phyloP scores from a whole-genome alignment of 2,888 invertebrate species.

The Epinotia brunnichana region DNA sequence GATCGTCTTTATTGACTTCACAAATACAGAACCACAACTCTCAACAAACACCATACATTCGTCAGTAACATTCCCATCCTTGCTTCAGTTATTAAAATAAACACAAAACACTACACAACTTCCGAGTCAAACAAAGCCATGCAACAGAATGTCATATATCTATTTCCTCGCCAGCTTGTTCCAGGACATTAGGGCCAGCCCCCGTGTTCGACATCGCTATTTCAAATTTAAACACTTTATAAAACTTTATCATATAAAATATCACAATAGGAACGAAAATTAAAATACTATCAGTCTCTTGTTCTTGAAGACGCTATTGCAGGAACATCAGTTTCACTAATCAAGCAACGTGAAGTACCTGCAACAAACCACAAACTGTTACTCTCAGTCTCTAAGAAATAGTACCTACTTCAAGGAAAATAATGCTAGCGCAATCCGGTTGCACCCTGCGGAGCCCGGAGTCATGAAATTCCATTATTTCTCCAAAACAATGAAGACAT shows the following conservation, averaged over 20 bases:
- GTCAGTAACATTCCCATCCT: background rate
- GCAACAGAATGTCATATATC: slow-evolving; percentile 24
- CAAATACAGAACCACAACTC: slow-evolving; percentile 44
- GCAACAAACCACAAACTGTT: slow-evolving; percentile 55
- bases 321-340: slow-evolving; percentile 62
- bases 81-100: slow-evolving; percentile 9
- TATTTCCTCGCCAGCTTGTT: background rate
- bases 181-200: slow-evolving; percentile 39
- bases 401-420: background rate
- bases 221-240: slow-evolving; percentile 18
- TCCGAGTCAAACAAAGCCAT: slow-evolving; percentile 32
- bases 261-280: slow-evolving; percentile 63
- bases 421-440: no score
- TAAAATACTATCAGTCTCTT: slow-evolving; percentile 80
- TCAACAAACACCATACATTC: slow-evolving; percentile 45
- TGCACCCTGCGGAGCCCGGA: no score
- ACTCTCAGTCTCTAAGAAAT: background rate
- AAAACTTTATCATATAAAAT: slow-evolving; percentile 52
- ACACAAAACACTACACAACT: slow-evolving; percentile 21
- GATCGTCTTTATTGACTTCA: slow-evolving; percentile 28
- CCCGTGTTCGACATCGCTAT: slow-evolving; percentile 1
- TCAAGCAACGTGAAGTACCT: slow-evolving; percentile 56
- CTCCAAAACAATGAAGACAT: no score
- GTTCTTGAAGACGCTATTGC: slow-evolving; percentile 55
- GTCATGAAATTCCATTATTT: no score